A percentile compares a stretch with the other conserved stretches of the same genome.
Conservation (phyloP, 2,888 invertebrate genomes). For the Sinelater perroti region DNA sequence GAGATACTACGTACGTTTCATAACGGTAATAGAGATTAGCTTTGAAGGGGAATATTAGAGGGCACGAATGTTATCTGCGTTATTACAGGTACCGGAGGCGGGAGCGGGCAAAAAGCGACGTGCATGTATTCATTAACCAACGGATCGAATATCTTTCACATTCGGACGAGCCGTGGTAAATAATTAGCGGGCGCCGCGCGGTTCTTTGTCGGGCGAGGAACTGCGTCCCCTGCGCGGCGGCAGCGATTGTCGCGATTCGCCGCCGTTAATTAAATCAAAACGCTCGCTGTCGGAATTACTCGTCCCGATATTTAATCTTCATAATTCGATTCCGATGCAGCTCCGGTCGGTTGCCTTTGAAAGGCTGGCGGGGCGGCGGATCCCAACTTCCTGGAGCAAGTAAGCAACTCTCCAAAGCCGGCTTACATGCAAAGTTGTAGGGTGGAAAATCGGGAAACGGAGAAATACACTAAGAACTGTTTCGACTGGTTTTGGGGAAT, state of each 20-base stretch:
- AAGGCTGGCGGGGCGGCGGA: too few species aligned
- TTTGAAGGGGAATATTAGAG: conserved; percentile 39
- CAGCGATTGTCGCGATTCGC: conserved; percentile 42
- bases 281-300: conserved; percentile 46
- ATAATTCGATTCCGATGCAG: conserved; percentile 42
- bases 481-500: too few species aligned
- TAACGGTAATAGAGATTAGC: conserved; percentile 41
- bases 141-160: conserved; percentile 36
- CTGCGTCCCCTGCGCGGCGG: conserved; percentile 39
- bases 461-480: conserved; percentile 46
- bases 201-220: conserved; percentile 43
- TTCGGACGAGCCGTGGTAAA: conserved; percentile 43
- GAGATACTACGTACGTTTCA: conserved; percentile 11
- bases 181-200: conserved; percentile 44
- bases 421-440: conserved; percentile 7
- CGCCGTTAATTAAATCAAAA: conserved; percentile 52
- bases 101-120: conserved; percentile 20
- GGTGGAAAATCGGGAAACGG: conserved; percentile 35
- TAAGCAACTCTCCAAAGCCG: conserved; percentile 18
- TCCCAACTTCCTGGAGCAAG: conserved; percentile 15
- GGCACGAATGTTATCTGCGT: conserved; percentile 44
- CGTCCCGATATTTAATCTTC: conserved; percentile 40
- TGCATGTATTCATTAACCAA: conserved; percentile 30
- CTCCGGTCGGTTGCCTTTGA: conserved; percentile 10
- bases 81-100: conserved; percentile 39